A percentile compares a stretch with the other conserved stretches of the same genome.
phyloP scores from a whole-genome alignment of 2,888 invertebrate genomes.

The Mythimna pallens region DNA sequence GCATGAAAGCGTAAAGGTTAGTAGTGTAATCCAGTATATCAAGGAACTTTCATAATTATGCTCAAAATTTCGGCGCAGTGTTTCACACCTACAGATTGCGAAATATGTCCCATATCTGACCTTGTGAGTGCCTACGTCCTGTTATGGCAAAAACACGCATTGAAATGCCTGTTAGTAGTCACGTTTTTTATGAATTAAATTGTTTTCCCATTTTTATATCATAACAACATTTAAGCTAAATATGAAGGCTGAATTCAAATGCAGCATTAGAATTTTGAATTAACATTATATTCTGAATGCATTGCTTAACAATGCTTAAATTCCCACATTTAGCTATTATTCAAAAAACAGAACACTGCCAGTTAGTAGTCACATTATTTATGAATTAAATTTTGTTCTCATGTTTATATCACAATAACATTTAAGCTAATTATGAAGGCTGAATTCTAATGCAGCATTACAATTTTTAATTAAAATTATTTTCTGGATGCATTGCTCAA shows the following conservation, averaged over 20 bases:
- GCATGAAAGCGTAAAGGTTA: constrained; percentile 85
- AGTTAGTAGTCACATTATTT: neutral
- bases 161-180: neutral
- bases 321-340: neutral
- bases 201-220: neutral
- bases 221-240: constrained; percentile 7
- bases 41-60: constrained; percentile 22
- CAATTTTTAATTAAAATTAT: constrained; percentile 6
- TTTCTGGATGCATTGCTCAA: constrained; percentile 11
- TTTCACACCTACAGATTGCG: neutral
- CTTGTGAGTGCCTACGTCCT: constrained; percentile 29
- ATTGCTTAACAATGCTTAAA: neutral
- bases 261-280: neutral
- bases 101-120: constrained; percentile 5
- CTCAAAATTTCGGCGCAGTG: neutral
- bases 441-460: constrained; percentile 5
- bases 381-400: constrained; percentile 10
- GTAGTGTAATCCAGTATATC: constrained; percentile 27
- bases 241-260: constrained; percentile 9
- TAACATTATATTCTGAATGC: constrained; percentile 14
- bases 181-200: constrained; percentile 9
- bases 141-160: neutral
- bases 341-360: neutral
- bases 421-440: neutral
- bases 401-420: neutral